Conservation (phyloP, 2,888 invertebrate genomes). For the Ophraella communa region DNA sequence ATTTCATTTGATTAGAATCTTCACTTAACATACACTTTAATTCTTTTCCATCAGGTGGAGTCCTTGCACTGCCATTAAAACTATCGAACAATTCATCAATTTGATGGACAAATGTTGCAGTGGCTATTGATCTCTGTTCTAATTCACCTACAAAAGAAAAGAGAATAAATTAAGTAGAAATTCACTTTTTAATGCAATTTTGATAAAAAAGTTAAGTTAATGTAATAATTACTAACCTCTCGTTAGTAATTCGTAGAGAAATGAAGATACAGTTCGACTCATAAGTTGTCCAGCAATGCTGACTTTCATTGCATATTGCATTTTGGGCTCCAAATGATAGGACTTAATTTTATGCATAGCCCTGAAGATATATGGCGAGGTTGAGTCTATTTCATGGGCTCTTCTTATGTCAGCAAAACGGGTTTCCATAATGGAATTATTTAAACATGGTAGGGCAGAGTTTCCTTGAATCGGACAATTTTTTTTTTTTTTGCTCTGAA, state of each 20-base stretch:
- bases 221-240: slow-evolving; percentile 6
- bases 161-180: no score
- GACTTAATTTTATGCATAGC: slow-evolving; percentile 11
- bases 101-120: no score
- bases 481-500: no score
- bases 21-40: neutral
- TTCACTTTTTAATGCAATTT: no score
- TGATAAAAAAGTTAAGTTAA: no score
- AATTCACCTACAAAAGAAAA: no score
- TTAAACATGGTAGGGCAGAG: neutral
- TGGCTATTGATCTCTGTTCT: no score
- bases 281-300: neutral
- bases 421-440: neutral
- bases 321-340: neutral
- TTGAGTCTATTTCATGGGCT: slow-evolving; percentile 9
- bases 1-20: neutral
- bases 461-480: no score
- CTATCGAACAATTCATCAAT: no score
- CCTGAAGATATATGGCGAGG: slow-evolving; percentile 1
- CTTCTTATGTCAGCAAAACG: slow-evolving; percentile 2
- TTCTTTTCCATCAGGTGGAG: no score
- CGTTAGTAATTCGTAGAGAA: slow-evolving; percentile 6
- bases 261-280: slow-evolving; percentile 4
- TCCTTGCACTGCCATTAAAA: no score
- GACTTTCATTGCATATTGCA: neutral